Percentiles rank a stretch among this genome's conserved stretches.
These are phyloP conservation scores for Merluccius polli DNA, from an alignment of 2,797 vertebrate genomes.

Conservation along the genomic window DNA sequence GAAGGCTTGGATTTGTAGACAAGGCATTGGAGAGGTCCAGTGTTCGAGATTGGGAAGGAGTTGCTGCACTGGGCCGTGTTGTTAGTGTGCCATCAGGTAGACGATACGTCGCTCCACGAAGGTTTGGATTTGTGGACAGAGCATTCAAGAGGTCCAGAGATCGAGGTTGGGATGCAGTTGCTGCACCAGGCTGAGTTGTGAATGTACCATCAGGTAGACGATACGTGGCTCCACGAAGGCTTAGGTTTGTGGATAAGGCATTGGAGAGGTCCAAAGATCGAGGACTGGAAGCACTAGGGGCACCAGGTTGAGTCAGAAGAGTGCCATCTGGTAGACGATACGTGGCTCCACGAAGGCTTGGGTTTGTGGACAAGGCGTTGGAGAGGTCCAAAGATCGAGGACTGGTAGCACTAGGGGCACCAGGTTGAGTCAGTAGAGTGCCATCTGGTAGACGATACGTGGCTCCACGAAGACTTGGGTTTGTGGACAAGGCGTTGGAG, in stretches of 20 bases:
- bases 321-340: background rate
- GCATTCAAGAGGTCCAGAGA: conserved; percentile 62
- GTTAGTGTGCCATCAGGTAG: conserved; percentile 58
- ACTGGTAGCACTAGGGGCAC: too few relatives aligned
- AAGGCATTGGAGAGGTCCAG: conserved; percentile 58
- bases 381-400: conserved; percentile 49
- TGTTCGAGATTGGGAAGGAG: conserved; percentile 43
- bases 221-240: conserved; percentile 52
- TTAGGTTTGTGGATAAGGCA: too few relatives aligned
- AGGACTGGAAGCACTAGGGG: too few relatives aligned
- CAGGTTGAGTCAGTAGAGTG: too few relatives aligned
- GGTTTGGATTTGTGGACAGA: conserved; percentile 60
- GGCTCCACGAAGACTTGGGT: too few relatives aligned
- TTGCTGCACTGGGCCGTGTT: conserved; percentile 53
- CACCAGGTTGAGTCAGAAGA: conserved; percentile 11
- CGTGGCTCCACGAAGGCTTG: background rate
- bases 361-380: conserved; percentile 8
- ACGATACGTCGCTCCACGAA: conserved; percentile 59
- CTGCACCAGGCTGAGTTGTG: conserved; percentile 14
- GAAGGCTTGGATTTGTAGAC: conserved; percentile 3
- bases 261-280: too few relatives aligned
- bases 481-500: too few relatives aligned
- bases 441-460: too few relatives aligned
- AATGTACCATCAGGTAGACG: conserved; percentile 61
- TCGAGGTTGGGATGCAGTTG: conserved; percentile 34